Conservation (phyloP, 2,113 vertebrate genomes). For the Rhea pennata region DNA sequence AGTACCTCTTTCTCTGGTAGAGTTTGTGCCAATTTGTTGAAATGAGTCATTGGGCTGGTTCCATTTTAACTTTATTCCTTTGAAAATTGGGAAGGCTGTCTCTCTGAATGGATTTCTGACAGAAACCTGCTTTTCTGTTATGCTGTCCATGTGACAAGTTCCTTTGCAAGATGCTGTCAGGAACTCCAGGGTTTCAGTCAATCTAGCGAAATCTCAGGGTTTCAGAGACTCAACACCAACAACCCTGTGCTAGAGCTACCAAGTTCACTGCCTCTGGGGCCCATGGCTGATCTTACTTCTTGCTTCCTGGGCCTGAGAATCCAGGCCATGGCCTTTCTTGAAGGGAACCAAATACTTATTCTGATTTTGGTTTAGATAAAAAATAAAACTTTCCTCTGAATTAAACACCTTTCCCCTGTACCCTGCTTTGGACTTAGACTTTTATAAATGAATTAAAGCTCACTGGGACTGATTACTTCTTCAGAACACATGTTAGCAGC, state of each 20-base stretch:
- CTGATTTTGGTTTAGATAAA: not conserved
- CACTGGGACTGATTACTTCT: not conserved
- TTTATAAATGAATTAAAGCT: not conserved
- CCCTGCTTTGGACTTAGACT: no score
- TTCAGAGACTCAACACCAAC: not conserved
- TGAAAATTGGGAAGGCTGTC: not conserved
- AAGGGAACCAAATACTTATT: not conserved
- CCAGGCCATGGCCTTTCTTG: not conserved
- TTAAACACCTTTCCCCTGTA: not conserved
- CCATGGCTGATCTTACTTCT: not conserved
- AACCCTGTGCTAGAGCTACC: no score
- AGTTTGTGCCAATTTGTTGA: not conserved
- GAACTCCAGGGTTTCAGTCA: not conserved
- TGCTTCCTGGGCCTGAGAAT: not conserved
- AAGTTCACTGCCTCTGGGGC: not conserved
- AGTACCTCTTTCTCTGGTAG: not conserved
- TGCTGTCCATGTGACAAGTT: not conserved
- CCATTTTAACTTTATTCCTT: not conserved
- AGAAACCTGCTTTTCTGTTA: not conserved
- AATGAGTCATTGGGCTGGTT: not conserved
- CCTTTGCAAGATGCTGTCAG: not conserved
- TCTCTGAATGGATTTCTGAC: not conserved
- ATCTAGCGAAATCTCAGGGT: not conserved
- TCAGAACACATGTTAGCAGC: not conserved
- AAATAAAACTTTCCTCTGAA: not conserved